Percentiles rank a stretch among this genome's conserved stretches.
These are phyloP conservation scores for Folsomia manolachei DNA, from an alignment of 2,888 invertebrate species.

Conservation along the genomic window DNA sequence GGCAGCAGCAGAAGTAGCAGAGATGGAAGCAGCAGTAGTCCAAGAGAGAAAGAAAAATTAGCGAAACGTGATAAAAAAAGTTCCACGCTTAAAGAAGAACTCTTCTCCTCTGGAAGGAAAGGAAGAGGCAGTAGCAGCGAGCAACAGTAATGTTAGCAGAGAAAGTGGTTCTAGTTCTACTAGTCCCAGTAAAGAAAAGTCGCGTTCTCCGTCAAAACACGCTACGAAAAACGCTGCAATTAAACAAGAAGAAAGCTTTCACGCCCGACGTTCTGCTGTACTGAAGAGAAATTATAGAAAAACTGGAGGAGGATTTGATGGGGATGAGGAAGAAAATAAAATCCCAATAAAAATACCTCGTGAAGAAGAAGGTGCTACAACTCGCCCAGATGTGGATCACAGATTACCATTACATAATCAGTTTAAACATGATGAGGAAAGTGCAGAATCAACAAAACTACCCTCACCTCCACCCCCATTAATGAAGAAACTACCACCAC, in stretches of 20 bases:
- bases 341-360: not conserved
- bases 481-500: too few relatives aligned
- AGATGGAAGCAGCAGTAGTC: slow-evolving; percentile 5
- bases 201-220: not conserved
- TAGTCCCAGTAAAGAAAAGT: not conserved
- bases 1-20: not conserved
- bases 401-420: slow-evolving; percentile 27
- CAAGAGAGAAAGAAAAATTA: not conserved
- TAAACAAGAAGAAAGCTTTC: not conserved
- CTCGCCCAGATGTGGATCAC: slow-evolving; percentile 38
- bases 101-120: too few relatives aligned
- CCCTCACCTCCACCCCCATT: not conserved
- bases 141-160: too few relatives aligned
- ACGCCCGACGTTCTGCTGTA: slow-evolving; percentile 23
- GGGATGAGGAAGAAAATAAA: slow-evolving; percentile 27
- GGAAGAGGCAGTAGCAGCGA: too few relatives aligned
- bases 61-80: too few relatives aligned
- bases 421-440: not conserved
- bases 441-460: not conserved
- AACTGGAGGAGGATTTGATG: slow-evolving; percentile 18
- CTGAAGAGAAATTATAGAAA: slow-evolving; percentile 39
- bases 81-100: too few relatives aligned
- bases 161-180: not conserved
- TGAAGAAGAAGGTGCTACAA: not conserved
- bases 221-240: not conserved